These are phyloP conservation scores for Zaprionus africanus DNA, from an alignment of 1,140 invertebrate species.

Conservation along the genomic window DNA sequence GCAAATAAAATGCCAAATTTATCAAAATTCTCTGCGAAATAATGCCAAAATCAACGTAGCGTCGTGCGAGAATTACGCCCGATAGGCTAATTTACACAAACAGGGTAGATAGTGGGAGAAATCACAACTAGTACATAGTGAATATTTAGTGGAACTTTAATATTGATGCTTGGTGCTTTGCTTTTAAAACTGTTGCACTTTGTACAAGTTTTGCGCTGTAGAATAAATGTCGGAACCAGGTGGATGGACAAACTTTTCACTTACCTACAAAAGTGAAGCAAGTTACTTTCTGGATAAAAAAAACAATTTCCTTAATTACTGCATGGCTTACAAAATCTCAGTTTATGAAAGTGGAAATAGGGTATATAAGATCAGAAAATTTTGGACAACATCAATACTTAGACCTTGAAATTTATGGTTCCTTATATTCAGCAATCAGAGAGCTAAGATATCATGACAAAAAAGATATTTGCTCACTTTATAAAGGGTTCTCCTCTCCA, in stretches of 20 bases:
- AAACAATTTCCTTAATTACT: conserved; percentile 60
- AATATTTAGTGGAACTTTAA: conserved; percentile 4
- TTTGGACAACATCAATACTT: too few species aligned
- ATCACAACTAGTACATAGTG: neutral
- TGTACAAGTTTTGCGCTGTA: conserved; percentile 20
- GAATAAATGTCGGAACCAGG: conserved; percentile 37
- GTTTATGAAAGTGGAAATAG: neutral
- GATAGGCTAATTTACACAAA: conserved; percentile 59
- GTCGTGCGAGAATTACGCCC: conserved; percentile 37
- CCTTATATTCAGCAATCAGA: too few species aligned
- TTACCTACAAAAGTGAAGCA: conserved; percentile 40
- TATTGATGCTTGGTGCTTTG: neutral
- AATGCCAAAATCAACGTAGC: conserved; percentile 58
- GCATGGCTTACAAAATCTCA: neutral
- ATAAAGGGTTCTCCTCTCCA: too few species aligned
- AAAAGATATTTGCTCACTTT: too few species aligned
- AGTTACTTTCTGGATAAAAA: conserved; percentile 23
- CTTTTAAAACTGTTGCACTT: neutral
- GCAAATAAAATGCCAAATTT: conserved; percentile 78
- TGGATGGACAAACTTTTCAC: conserved; percentile 57
- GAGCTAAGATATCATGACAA: too few species aligned
- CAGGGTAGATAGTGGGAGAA: neutral
- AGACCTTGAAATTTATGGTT: too few species aligned
- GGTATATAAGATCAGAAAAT: neutral
- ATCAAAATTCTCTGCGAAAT: conserved; percentile 60